These are phyloP conservation scores for Cantharis rustica DNA, from an alignment of 2,888 invertebrate genomes.

Conservation along the genomic window DNA sequence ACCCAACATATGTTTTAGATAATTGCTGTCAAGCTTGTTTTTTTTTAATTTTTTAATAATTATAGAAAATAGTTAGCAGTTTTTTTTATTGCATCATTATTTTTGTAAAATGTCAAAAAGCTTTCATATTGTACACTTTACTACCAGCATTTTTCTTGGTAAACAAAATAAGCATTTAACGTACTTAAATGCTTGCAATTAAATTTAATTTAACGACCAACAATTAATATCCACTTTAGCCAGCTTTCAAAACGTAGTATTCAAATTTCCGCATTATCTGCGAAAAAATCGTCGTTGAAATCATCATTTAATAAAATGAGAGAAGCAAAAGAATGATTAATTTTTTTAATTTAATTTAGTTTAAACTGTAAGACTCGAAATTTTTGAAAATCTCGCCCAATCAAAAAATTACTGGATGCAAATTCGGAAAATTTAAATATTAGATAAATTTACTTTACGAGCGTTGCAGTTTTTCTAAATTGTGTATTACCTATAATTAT, in stretches of 20 bases:
- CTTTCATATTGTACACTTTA: background rate
- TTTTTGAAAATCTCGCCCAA: background rate
- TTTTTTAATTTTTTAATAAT: constrained; percentile 14
- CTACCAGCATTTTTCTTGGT: background rate
- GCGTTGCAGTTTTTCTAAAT: background rate
- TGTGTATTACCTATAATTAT: background rate
- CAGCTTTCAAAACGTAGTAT: background rate
- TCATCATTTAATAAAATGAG: background rate
- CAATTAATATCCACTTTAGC: background rate
- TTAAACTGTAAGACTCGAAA: background rate
- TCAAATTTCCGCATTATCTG: background rate
- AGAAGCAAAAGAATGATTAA: background rate
- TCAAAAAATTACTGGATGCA: background rate
- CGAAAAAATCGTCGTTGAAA: background rate
- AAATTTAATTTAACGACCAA: background rate
- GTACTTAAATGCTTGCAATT: background rate
- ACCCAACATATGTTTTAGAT: constrained; percentile 45
- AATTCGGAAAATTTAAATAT: background rate
- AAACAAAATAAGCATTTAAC: background rate
- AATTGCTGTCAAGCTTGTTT: constrained; percentile 45
- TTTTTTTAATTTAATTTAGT: background rate
- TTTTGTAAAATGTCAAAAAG: background rate
- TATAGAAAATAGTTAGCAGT: constrained; percentile 7
- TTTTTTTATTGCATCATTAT: background rate
- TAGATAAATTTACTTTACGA: background rate